Evolutionary conservation across 2,888 invertebrate species (phyloP).

Genomic region (Phyto melanocephala): DNA sequence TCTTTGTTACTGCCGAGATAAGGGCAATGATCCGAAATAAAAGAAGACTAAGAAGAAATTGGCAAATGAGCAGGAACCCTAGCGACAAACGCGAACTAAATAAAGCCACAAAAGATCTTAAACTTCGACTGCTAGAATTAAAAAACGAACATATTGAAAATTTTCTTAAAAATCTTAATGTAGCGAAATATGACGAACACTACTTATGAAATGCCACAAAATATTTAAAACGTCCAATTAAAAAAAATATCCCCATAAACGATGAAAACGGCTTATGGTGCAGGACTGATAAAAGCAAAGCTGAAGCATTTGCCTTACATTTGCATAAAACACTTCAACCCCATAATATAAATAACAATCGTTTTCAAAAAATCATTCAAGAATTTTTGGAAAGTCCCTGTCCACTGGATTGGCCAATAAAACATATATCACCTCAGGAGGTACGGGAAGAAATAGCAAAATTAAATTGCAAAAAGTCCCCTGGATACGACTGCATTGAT

Average conservation of each 20-base stretch:
- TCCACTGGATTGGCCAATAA: constrained; percentile 32
- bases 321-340: neutral
- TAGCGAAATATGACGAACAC: too few species aligned
- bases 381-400: constrained; percentile 32
- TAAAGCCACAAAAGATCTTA: constrained; percentile 21
- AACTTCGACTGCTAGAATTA: neutral
- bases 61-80: constrained; percentile 22
- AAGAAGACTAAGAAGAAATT: constrained; percentile 38
- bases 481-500: constrained; percentile 32
- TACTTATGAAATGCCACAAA: constrained; percentile 4
- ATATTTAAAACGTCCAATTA: constrained; percentile 21
- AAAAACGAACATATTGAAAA: constrained; percentile 10
- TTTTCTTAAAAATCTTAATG: neutral
- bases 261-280: constrained; percentile 1
- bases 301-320: neutral
- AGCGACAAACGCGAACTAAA: constrained; percentile 23
- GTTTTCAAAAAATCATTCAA: too few species aligned
- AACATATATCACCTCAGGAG: constrained; percentile 5
- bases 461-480: constrained; percentile 22
- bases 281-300: constrained; percentile 13
- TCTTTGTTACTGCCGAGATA: constrained; percentile 7
- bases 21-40: neutral
- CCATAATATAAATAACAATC: too few species aligned
- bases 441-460: constrained; percentile 17
- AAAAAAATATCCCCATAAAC: constrained; percentile 2